A percentile compares a stretch with the other conserved stretches of the same genome.
These are phyloP conservation scores for Pachycephus smyrnensis DNA, from an alignment of 2,888 invertebrate species.

Conservation along the genomic window DNA sequence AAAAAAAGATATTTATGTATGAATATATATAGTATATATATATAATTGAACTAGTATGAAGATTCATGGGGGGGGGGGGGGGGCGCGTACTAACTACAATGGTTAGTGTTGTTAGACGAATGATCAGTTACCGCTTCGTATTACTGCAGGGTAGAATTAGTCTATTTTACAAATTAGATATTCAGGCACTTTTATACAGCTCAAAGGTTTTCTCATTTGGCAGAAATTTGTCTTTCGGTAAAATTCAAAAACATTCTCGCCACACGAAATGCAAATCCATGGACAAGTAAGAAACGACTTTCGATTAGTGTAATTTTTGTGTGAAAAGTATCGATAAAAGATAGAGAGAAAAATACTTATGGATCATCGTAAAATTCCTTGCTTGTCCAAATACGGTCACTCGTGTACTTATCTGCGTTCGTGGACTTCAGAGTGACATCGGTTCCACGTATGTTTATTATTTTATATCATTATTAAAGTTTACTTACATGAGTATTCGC, in stretches of 20 bases:
- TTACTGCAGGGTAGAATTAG: constrained; percentile 15
- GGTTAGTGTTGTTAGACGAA: constrained; percentile 65
- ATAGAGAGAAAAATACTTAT: not conserved
- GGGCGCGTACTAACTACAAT: constrained; percentile 49
- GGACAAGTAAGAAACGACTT: constrained; percentile 6
- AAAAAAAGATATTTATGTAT: not conserved
- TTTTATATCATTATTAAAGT: constrained; percentile 1
- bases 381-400: not conserved
- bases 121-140: constrained; percentile 20
- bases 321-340: not conserved
- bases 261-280: constrained; percentile 2
- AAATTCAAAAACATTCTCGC: constrained; percentile 6
- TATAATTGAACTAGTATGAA: constrained; percentile 10
- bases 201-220: constrained; percentile 9
- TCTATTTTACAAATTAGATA: constrained; percentile 13
- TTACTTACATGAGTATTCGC: constrained; percentile 58
- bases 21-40: constrained; percentile 9
- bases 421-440: not conserved
- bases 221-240: not conserved
- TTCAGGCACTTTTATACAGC: constrained; percentile 20
- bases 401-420: constrained; percentile 17
- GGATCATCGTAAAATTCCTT: not conserved
- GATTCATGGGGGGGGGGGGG: not conserved
- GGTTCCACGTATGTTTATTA: not conserved
- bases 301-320: not conserved